Conservation (phyloP, 92 coral and sea anemone species). For the Meandrina meandrites region DNA sequence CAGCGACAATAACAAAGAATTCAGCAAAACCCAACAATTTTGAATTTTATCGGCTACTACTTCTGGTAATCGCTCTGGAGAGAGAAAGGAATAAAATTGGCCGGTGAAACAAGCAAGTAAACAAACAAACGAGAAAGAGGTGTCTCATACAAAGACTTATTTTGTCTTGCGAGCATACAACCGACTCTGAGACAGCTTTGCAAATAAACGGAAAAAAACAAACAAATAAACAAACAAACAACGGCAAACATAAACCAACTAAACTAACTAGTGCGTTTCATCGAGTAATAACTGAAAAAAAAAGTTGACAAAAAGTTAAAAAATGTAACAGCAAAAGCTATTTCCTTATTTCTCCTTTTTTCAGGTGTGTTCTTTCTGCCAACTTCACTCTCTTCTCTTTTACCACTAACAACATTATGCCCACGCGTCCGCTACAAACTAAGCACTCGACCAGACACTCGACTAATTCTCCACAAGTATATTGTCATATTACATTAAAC, state of each 20-base stretch:
- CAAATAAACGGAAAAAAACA: neutral
- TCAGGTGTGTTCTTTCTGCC: neutral
- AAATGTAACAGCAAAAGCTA: no score
- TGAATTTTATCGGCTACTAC: neutral
- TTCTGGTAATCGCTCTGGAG: neutral
- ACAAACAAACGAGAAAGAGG: neutral
- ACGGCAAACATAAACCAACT: neutral
- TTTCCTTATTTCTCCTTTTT: neutral
- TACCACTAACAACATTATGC: neutral
- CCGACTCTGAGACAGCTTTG: no score
- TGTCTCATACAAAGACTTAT: neutral
- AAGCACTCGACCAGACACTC: neutral
- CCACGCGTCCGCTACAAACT: neutral
- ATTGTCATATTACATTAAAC: neutral
- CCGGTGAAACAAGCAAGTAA: neutral
- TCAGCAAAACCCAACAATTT: neutral
- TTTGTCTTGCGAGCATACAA: no score
- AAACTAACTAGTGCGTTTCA: no score
- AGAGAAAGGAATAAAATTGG: neutral
- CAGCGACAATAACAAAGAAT: no score
- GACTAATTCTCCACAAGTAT: slow-evolving; percentile 4
- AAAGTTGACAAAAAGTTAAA: no score
- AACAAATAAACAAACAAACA: neutral
- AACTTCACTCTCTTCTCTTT: neutral
- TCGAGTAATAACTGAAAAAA: no score